Evolutionary conservation across 2,113 vertebrate species (phyloP), one percentile per base, ranked within the genome.

Genomic region (Alaudala cheleensis): DNA sequence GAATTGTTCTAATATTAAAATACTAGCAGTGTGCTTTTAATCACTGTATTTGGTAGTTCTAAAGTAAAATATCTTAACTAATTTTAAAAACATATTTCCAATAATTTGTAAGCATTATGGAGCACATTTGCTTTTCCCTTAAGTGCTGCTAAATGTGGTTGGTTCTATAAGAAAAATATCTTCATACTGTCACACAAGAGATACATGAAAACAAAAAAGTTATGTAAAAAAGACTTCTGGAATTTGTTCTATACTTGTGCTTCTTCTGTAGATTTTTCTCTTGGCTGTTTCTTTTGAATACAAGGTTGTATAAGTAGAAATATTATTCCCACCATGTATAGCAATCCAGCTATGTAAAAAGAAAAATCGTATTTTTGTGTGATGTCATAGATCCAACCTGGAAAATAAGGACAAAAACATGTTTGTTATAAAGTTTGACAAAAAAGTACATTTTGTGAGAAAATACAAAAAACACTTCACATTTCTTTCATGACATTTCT

Each of bases 341-440:
- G 98, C 71, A 97, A 95, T 64, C 98, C 98, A 88, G 97, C 98
- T 89, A 98, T 96, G 53, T 98, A 98, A 97, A 98, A 98, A 89
- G 98, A 98, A 96, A 98, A 98, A 47, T 98, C 98, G 0, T 98
- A 98, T 86, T 98, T 98, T 72, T 98, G 94, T 67, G 98, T 98
- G 95, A 98, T 97, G 96, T 98, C 98, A 54, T 98, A 98, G 95
- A 98, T 98, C 98, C 98, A 98, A 76, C 98, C 98, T 98, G 92
- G n/a, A 97, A 98, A 97, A 96, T 53, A 98, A 97, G 65, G 92
- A 95, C 51, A 87, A 50, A 50, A 84, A 76, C 20, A 60, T 15
- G 54, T 57, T 96, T 47, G 94, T 91, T 78, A 85, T 44, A 86
- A 72, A 22, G 7, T 39, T 64, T n/a, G 22, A 80, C 56, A 74